Conservation (phyloP, 2,113 vertebrate species). For the Melanotaenia duboulayi region DNA sequence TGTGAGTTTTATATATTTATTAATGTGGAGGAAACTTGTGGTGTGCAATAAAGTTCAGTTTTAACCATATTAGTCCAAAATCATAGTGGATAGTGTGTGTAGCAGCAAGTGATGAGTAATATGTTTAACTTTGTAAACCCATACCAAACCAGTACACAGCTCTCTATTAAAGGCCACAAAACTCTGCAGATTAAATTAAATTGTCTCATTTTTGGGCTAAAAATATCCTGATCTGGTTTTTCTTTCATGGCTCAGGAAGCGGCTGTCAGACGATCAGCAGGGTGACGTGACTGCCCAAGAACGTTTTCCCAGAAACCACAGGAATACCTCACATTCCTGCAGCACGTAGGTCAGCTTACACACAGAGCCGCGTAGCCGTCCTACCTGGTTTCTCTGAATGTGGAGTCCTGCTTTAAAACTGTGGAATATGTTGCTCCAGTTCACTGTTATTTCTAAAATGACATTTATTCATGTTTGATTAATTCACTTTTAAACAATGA, state of each 20-base stretch:
- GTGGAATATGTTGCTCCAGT: too few species aligned
- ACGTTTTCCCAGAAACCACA: constrained; percentile 38
- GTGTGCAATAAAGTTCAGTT: not conserved
- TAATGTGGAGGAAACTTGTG: not conserved
- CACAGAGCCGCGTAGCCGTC: constrained; percentile 6
- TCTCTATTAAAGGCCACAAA: constrained; percentile 37
- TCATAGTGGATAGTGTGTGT: not conserved
- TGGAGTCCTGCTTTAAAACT: too few species aligned
- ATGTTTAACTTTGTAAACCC: not conserved
- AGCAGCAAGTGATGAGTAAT: constrained; percentile 1
- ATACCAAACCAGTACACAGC: not conserved
- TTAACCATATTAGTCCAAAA: constrained; percentile 26
- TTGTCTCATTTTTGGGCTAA: constrained; percentile 49
- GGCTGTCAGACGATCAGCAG: constrained; percentile 37
- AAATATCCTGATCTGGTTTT: constrained; percentile 61
- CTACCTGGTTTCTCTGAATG: not conserved
- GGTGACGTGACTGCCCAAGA: constrained; percentile 41
- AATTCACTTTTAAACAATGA: too few species aligned
- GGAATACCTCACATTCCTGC: constrained; percentile 63
- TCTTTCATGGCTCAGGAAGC: constrained; percentile 52
- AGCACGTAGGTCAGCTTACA: constrained; percentile 40
- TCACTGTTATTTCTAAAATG: too few species aligned
- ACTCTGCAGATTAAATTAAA: constrained; percentile 25
- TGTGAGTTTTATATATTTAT: not conserved
- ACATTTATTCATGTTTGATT: too few species aligned